Base-by-base conservation (phyloP, 2,888 invertebrate species). In the Polydrusus cervinus region DNA sequence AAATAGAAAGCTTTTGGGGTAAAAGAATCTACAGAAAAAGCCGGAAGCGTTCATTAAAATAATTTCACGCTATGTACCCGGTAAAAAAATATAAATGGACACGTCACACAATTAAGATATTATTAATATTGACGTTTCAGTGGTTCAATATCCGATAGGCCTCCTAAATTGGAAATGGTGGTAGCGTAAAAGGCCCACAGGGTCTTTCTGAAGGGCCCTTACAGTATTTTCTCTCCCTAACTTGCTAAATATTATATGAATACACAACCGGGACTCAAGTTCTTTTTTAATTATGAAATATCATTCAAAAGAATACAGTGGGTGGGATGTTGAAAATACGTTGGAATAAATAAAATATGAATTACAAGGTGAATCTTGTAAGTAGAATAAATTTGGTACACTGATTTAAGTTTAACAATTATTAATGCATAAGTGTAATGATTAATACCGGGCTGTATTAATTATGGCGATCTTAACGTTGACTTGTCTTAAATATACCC, bases 161-260 rank as follows among this genome's bases (percentile, higher is more conserved):
- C 62, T 38, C 34, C 49, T 61, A 68, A 74, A 74, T 75, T 75
- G 70, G 71, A 69, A 75, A 60, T 69, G 75, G 75, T 65, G 71
- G 75, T 55, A 40, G 75, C 51, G 14, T 66, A 71, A 71, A 71
- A 71, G 71, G 75, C 75, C 75, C 71, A 75, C 65, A 75, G 75
- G 75, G 75, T 30, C 57, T 70, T 40, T 34, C 34, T 68, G 47
- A 66, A 66, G 67, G 45, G 43, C 66, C 60, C 70, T 75, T 71
- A 69, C 66, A 65, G 64, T 69, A 64, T 68, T 69, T 68, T 45
- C 80, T 73, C 78, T 80, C 81, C 81, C 81, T 80, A 80, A 80
- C 82, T 82, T 80, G 79, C 80, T 83, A 81, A 83, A 83, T 82
- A 82, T 82, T 83, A 81, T 79, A 83, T 82, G 82, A 82, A 82